A percentile compares a stretch with the other conserved stretches of the same genome.
phyloP scores from a whole-genome alignment of 2,797 vertebrate genomes.

The Tamandua tetradactyla region DNA sequence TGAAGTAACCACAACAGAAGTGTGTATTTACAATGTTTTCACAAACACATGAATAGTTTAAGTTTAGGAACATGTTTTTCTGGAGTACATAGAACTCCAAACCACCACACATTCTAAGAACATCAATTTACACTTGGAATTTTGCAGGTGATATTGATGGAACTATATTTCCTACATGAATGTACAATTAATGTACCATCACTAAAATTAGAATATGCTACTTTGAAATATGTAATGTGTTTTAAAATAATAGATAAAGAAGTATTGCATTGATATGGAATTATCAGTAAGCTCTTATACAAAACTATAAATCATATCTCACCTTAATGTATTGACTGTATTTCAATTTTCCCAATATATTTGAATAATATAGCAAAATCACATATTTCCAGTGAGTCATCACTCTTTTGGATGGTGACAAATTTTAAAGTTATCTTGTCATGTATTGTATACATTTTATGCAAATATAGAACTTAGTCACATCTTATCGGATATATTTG shows the following conservation, averaged over 20 bases:
- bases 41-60: too few species aligned
- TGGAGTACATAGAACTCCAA: too few species aligned
- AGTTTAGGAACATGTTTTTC: too few species aligned
- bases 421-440: constrained; percentile 48
- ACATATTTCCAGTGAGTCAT: constrained; percentile 26
- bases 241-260: constrained; percentile 60
- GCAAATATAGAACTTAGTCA: constrained; percentile 26
- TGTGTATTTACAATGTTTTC: too few species aligned
- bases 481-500: neutral
- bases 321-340: constrained; percentile 44
- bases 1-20: too few species aligned
- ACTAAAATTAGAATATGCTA: neutral
- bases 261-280: neutral
- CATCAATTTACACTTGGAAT: constrained; percentile 1
- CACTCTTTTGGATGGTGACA: constrained; percentile 51
- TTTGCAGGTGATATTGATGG: neutral
- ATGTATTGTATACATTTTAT: constrained; percentile 20
- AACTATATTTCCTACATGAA: constrained; percentile 38
- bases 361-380: constrained; percentile 60
- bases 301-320: constrained; percentile 56
- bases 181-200: constrained; percentile 44
- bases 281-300: constrained; percentile 47
- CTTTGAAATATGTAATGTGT: constrained; percentile 43
- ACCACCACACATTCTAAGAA: neutral
- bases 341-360: constrained; percentile 20